Conservation (phyloP, 2,113 vertebrate species). For the Colistium nudipinnis region DNA sequence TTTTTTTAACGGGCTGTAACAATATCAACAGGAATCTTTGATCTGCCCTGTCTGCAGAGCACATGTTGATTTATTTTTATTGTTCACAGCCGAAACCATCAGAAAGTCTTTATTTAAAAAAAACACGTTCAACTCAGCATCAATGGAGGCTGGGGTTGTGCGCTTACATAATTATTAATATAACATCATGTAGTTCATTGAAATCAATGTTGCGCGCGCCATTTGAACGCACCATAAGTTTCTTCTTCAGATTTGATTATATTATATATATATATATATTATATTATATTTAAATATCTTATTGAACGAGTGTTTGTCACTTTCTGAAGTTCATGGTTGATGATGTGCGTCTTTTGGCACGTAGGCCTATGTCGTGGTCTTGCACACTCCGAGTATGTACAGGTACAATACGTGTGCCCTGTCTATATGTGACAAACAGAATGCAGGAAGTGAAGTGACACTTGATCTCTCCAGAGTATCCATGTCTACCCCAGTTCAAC, state of each 20-base stretch:
- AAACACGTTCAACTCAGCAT: conserved; percentile 19
- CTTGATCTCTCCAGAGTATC: conserved; percentile 48
- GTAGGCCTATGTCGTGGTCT: too few species aligned
- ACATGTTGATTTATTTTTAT: conserved; percentile 43
- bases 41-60: conserved; percentile 56
- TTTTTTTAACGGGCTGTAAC: conserved; percentile 35
- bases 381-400: too few species aligned
- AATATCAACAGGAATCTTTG: conserved; percentile 44
- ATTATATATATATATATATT: too few species aligned
- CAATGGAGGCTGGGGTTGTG: neutral
- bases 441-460: conserved; percentile 56
- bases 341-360: too few species aligned
- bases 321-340: too few species aligned
- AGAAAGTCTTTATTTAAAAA: conserved; percentile 15
- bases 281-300: too few species aligned
- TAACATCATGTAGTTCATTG: too few species aligned
- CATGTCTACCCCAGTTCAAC: conserved; percentile 43
- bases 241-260: too few species aligned
- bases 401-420: neutral
- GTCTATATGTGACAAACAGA: conserved; percentile 23
- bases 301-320: too few species aligned
- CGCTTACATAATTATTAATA: neutral
- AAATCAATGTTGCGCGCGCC: conserved; percentile 2
- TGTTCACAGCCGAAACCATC: conserved; percentile 27
- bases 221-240: too few species aligned